These are phyloP conservation scores for Spheniscus humboldti DNA, from an alignment of 2,797 vertebrate genomes.

Conservation along the genomic window DNA sequence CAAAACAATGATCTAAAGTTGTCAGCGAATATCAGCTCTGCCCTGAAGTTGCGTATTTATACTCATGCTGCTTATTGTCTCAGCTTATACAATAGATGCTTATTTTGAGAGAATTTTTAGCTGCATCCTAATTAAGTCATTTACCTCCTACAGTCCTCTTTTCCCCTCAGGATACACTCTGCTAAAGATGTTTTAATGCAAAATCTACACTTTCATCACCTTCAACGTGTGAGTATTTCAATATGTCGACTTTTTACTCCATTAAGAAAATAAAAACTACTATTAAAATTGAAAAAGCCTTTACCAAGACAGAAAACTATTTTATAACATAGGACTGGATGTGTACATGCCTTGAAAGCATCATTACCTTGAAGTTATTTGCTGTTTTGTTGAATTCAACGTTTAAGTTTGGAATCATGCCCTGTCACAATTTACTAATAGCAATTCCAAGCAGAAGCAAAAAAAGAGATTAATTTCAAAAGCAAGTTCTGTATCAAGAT, in stretches of 20 bases:
- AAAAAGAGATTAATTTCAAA: neutral
- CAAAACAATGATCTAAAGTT: neutral
- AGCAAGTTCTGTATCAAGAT: neutral
- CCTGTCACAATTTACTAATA: neutral
- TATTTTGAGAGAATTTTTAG: slow-evolving; percentile 26
- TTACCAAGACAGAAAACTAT: neutral
- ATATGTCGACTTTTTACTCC: neutral
- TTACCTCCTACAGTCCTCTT: slow-evolving; percentile 21
- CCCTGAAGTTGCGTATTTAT: neutral
- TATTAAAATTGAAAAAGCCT: slow-evolving; percentile 11
- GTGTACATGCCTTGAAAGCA: slow-evolving; percentile 1
- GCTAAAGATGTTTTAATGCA: neutral
- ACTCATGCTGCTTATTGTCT: neutral
- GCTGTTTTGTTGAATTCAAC: neutral
- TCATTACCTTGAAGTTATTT: neutral
- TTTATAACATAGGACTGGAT: neutral
- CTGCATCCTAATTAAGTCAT: slow-evolving; percentile 43
- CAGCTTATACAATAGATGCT: neutral
- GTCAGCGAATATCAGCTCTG: neutral
- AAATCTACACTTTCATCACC: neutral
- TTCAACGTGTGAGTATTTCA: neutral
- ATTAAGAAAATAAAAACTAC: slow-evolving; percentile 8
- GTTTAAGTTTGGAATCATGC: slow-evolving; percentile 27
- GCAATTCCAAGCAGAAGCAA: neutral
- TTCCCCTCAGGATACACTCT: neutral